Evolutionary conservation across 2,797 vertebrate species (phyloP).

Genomic region (Xenentodon cancila): DNA sequence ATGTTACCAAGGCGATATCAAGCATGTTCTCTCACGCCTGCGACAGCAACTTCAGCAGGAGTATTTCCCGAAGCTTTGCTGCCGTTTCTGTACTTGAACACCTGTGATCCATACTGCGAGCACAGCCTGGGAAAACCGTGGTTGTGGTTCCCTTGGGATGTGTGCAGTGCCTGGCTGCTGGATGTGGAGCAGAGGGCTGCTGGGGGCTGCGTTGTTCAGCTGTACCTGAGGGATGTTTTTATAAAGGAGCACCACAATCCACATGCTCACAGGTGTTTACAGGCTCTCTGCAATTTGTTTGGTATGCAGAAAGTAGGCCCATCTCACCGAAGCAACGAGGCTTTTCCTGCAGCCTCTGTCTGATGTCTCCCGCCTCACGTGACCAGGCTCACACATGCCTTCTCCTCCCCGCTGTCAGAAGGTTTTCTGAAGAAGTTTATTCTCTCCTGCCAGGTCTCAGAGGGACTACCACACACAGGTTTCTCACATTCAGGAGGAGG

Average conservation of each 20-base stretch:
- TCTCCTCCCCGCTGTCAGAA: conserved; percentile 48
- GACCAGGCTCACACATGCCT: conserved; percentile 32
- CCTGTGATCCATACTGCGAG: conserved; percentile 67
- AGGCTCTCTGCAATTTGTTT: conserved; percentile 57
- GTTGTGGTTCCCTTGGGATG: conserved; percentile 58
- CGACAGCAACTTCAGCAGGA: conserved; percentile 31
- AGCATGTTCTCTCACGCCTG: conserved; percentile 70
- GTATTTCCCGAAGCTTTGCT: conserved; percentile 40
- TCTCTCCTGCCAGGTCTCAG: conserved; percentile 50
- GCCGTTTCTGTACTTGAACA: conserved; percentile 66
- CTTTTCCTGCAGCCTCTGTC: conserved; percentile 60
- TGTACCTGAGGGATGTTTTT: conserved; percentile 79
- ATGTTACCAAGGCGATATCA: conserved; percentile 71
- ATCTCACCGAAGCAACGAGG: conserved; percentile 39
- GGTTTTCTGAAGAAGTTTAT: conserved; percentile 41
- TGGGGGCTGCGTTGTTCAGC: conserved; percentile 67
- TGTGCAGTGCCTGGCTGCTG: conserved; percentile 31
- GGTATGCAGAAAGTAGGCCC: conserved; percentile 52
- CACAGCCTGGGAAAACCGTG: conserved; percentile 65
- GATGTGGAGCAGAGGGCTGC: conserved; percentile 33
- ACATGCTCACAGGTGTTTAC: conserved; percentile 53
- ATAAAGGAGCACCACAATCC: conserved; percentile 52
- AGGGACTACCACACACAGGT: conserved; percentile 54
- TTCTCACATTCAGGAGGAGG: conserved; percentile 55
- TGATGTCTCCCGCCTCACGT: conserved; percentile 55